phyloP scores from a whole-genome alignment of 2,797 vertebrate species.

The Sebastes paucispinis region DNA sequence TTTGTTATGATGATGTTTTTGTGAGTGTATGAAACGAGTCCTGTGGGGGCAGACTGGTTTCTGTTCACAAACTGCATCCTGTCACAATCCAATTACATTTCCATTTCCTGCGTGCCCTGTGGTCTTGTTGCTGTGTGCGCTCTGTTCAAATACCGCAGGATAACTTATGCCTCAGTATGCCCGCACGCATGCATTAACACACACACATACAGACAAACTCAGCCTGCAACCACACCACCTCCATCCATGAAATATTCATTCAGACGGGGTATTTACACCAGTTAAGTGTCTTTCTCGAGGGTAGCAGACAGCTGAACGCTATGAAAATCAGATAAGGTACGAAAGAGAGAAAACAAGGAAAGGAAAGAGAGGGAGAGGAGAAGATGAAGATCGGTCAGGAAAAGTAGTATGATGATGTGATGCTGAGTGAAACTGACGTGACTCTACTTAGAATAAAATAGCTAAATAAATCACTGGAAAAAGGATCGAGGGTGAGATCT shows the following conservation, averaged over 20 bases:
- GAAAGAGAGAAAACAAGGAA: not conserved
- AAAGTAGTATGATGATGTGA: not conserved
- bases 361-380: not conserved
- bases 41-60: conserved; percentile 69
- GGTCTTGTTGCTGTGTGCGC: conserved; percentile 57
- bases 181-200: conserved; percentile 32
- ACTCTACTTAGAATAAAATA: not conserved
- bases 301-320: conserved; percentile 36
- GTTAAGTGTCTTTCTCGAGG: conserved; percentile 62
- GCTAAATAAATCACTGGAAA: not conserved
- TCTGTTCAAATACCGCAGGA: conserved; percentile 64
- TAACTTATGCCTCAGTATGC: conserved; percentile 37
- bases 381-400: not conserved
- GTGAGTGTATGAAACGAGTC: conserved; percentile 63
- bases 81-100: conserved; percentile 81
- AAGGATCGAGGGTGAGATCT: not conserved
- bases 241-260: conserved; percentile 59
- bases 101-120: conserved; percentile 76
- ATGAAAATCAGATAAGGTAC: conserved; percentile 30
- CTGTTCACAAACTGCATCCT: conserved; percentile 78
- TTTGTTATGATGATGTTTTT: conserved; percentile 31
- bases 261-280: conserved; percentile 68
- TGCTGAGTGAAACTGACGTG: not conserved
- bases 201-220: not conserved
- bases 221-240: not conserved